Base-by-base conservation (phyloP, 1,140 invertebrate species). In the Caerostris darwini region DNA sequence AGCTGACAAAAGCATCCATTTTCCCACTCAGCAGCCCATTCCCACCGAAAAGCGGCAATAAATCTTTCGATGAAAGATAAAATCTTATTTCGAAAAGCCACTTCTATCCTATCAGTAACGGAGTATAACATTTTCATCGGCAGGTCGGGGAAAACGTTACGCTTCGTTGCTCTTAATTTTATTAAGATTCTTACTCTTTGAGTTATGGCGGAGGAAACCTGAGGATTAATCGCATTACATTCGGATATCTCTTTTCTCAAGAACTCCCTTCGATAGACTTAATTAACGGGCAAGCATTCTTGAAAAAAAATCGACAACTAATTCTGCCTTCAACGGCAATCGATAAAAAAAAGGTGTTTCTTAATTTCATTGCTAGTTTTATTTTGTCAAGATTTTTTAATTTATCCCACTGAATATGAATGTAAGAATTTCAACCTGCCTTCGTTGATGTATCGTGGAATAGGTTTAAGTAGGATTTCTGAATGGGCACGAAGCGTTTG, bases 121-220 rank as follows among this genome's bases (percentile, higher is more conserved):
- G 69, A 91, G 58, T 91, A 82, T 91, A 81, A 82, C 90, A 61
- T 81, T 91, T 91, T 82, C 90, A 91, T 59, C 90, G 90, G 57
- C 90, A 34, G 50, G n/a, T 50, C 67, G 7, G 19, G 17, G 69
- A 77, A 58, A 91, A 91, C 12, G 89, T 81, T 91, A 56, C 67
- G 71, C 89, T 58, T 61, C 54, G 69, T 34, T 91, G 69, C 90
- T 53, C 56, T 82, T 91, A 91, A 91, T 91, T 91, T 91, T 91
- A 91, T 91, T 91, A 91, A 91, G 90, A 91, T 91, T 81, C 90
- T 61, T 91, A 54, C 90, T 82, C n/a, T 71, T 91, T 91, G 90
- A 81, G 71, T 81, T 91, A 91, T 91, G 90, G 90, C 4, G 17
- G 57, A n/a, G 69, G 69, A 61, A 82, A 71, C 69, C 90, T 59